Evolutionary conservation across 64 coral and sea anemone genomes (phyloP), one percentile per base, ranked within the genome.

Genomic region (Montipora cactus): DNA sequence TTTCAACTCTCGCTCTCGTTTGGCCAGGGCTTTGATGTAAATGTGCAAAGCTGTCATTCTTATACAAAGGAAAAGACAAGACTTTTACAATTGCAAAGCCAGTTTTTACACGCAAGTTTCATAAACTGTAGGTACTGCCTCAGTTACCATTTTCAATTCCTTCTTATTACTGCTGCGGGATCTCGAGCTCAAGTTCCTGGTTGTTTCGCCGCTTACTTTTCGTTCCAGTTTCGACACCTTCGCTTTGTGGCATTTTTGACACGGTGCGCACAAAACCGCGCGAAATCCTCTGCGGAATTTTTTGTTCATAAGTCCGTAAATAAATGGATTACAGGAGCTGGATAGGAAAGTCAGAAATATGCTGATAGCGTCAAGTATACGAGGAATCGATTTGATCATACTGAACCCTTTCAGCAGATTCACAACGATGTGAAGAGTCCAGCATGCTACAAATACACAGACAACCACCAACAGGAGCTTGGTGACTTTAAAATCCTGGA

Each of bases 401-500:
- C 87, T 81, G 71, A 96, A 96, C 74, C 91, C 91, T 15, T 83
- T 92, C 19, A 96, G 21, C 37, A 94, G 76, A 67, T 96, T 91
- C 2, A 93, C 93, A 70, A 94, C 77, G 53, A 92, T 94, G 72
- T 96, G 91, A 16, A 92, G 95, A 23, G 95, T 88, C 95, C 91
- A 96, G 70, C 95, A 96, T 14, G 95, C 95, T 47, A 94, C 95
- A 70, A 96, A 96, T 49, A 96, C 91, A 2, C 92, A 90, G 15
- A 96, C 95, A 8, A 96, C 92, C 0, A 96, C 91, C 12, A 96
- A 21, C 37, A 96, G 84, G 2, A 96, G 80, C 58, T 94, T 96
- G 13, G 95, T 96, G 21, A 96, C 91, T 87, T 96, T 96, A 76
- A 96, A 96, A 25, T 96, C 95, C 47, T 94, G 95, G 51, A 96